These are phyloP conservation scores for Eristalis tenax DNA, from an alignment of 2,888 invertebrate species.

Conservation along the genomic window DNA sequence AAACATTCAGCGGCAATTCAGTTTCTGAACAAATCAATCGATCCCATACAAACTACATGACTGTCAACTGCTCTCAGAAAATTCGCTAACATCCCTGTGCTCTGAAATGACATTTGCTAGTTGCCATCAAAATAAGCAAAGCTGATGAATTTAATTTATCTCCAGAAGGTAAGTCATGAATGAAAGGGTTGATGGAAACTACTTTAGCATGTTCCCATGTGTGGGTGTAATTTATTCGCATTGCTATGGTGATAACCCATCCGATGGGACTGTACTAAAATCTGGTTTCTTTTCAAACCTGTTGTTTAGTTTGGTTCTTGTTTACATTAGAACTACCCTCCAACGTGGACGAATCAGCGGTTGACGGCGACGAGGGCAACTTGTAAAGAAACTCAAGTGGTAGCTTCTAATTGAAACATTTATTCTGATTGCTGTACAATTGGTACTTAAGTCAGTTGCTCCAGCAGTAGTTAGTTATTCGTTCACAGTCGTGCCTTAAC, in stretches of 20 bases:
- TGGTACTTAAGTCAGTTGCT: slow-evolving; percentile 19
- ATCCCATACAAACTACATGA: background rate
- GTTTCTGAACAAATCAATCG: no score
- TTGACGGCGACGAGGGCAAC: slow-evolving; percentile 1
- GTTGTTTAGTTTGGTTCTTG: background rate
- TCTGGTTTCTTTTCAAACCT: background rate
- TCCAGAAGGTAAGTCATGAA: background rate
- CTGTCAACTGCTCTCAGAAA: background rate
- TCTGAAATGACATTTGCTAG: background rate
- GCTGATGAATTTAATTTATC: background rate
- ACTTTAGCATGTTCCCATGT: background rate
- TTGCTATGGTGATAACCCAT: background rate
- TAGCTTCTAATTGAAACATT: background rate
- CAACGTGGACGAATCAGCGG: slow-evolving; percentile 52
- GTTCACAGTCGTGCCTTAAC: background rate
- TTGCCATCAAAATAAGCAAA: background rate
- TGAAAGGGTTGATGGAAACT: background rate
- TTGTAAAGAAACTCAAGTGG: slow-evolving; percentile 30
- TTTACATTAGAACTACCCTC: background rate
- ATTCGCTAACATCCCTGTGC: background rate
- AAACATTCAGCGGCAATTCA: no score
- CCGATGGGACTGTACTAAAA: background rate
- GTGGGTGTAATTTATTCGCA: no score
- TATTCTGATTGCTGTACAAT: background rate
- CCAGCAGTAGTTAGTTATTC: background rate